Evolutionary conservation across 2,113 vertebrate genomes (phyloP).

Genomic region (Oncorhynchus masou): DNA sequence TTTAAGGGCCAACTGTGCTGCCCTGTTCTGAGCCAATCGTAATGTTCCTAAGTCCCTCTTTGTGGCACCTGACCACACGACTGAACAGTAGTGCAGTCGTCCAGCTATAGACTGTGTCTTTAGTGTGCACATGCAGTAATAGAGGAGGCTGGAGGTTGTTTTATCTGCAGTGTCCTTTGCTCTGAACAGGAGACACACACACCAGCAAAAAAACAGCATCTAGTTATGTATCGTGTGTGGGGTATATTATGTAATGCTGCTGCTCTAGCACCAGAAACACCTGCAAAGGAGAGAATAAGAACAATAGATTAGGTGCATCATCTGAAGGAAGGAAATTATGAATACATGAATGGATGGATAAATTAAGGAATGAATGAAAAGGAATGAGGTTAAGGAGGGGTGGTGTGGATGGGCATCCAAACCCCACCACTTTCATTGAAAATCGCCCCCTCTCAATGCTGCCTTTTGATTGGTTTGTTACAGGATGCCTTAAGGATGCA

Average conservation of each 20-base stretch:
- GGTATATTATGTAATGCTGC: no score
- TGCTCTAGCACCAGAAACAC: constrained; percentile 4
- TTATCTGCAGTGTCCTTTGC: constrained; percentile 46
- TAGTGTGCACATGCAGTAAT: no score
- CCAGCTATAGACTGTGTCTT: no score
- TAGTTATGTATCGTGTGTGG: no score
- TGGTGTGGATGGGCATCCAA: constrained; percentile 25
- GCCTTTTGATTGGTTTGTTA: constrained; percentile 54
- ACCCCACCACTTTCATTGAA: not conserved
- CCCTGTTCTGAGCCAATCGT: no score
- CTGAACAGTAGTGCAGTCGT: no score
- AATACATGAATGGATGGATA: constrained; percentile 26
- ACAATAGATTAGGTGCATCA: not conserved
- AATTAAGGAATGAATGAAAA: constrained; percentile 14
- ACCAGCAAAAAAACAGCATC: no score
- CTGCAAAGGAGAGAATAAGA: constrained; percentile 14
- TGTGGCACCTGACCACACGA: no score
- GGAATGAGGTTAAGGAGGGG: constrained; percentile 17
- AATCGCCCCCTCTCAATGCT: constrained; percentile 22
- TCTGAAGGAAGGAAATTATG: constrained; percentile 33
- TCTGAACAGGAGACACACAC: not conserved
- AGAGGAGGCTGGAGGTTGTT: constrained; percentile 27
- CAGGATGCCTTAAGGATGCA: constrained; percentile 58
- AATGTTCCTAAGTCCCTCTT: no score
- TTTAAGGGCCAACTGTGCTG: no score